Percentiles rank a stretch among this genome's conserved stretches.
These are phyloP conservation scores for Athetis lepigone DNA, from an alignment of 2,888 invertebrate genomes.

Conservation along the genomic window DNA sequence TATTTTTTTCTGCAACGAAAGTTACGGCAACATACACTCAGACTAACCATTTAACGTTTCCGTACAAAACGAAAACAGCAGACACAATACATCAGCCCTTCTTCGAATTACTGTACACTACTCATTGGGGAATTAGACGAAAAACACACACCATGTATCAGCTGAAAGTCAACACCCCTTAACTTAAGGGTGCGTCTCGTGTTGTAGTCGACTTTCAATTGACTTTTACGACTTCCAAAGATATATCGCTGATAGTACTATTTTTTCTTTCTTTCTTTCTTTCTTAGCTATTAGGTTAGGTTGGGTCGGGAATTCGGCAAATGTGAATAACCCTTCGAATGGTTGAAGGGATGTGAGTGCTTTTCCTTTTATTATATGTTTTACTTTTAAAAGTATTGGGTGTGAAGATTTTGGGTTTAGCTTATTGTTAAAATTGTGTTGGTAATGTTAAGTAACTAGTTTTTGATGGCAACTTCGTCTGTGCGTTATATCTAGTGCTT, in stretches of 20 bases:
- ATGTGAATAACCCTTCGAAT: slow-evolving; percentile 30
- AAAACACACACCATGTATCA: slow-evolving; percentile 26
- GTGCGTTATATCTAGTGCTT: too few species aligned
- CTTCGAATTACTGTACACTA: slow-evolving; percentile 28
- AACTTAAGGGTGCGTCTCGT: slow-evolving; percentile 25
- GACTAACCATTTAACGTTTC: not conserved
- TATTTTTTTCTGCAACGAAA: too few species aligned
- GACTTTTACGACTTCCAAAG: slow-evolving; percentile 55
- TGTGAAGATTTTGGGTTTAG: slow-evolving; percentile 2
- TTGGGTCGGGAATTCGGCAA: slow-evolving; percentile 22
- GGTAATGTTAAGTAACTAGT: too few species aligned
- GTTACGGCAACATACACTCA: not conserved
- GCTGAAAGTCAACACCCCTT: slow-evolving; percentile 33
- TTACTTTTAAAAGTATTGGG: slow-evolving; percentile 36
- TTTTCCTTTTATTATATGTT: slow-evolving; percentile 21
- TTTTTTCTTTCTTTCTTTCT: slow-evolving; percentile 26
- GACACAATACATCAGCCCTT: slow-evolving; percentile 17
- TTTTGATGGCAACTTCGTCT: too few species aligned
- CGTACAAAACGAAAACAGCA: not conserved
- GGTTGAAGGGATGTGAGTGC: slow-evolving; percentile 15
- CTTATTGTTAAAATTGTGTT: slow-evolving; percentile 10
- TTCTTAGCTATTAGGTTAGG: slow-evolving; percentile 31
- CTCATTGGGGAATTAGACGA: slow-evolving; percentile 45
- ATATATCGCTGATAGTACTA: slow-evolving; percentile 42
- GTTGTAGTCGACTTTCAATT: slow-evolving; percentile 52